Percentiles rank a stretch among this genome's conserved stretches.
Evolutionary conservation across 2,113 vertebrate species (phyloP).

Genomic region (Prietella phreatophila): DNA sequence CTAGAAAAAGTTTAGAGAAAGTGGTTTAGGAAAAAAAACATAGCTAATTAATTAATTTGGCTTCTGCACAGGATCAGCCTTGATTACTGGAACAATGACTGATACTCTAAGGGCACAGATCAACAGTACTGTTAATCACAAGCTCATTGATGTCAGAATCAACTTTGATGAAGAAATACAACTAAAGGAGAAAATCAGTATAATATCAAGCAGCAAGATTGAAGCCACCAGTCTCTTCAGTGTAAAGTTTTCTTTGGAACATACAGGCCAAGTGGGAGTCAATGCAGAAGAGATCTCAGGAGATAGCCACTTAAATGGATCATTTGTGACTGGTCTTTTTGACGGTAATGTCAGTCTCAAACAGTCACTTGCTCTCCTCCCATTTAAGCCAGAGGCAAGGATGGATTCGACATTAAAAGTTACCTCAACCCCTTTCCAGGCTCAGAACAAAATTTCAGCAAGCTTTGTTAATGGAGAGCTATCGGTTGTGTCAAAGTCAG

Average conservation of each 20-base stretch:
- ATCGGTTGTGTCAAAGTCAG: slow-evolving; percentile 76
- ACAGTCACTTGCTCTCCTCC: slow-evolving; percentile 65
- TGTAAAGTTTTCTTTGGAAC: slow-evolving; percentile 68
- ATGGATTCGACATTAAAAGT: slow-evolving; percentile 76
- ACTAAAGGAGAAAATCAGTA: slow-evolving; percentile 58
- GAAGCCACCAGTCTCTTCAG: slow-evolving; percentile 76
- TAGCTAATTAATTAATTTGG: slow-evolving; percentile 27
- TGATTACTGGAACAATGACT: slow-evolving; percentile 63
- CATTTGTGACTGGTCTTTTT: slow-evolving; percentile 70
- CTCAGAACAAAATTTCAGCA: slow-evolving; percentile 74
- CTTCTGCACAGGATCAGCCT: slow-evolving; percentile 75
- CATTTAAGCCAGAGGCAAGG: slow-evolving; percentile 65
- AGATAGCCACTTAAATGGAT: slow-evolving; percentile 69
- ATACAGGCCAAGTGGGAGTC: slow-evolving; percentile 63
- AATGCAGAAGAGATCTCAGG: slow-evolving; percentile 68
- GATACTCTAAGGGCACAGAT: slow-evolving; percentile 67
- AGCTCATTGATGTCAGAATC: slow-evolving; percentile 76
- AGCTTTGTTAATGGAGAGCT: slow-evolving; percentile 67
- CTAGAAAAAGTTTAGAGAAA: not conserved
- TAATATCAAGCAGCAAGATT: slow-evolving; percentile 73
- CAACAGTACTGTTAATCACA: slow-evolving; percentile 78
- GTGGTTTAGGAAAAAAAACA: not conserved
- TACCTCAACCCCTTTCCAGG: slow-evolving; percentile 77
- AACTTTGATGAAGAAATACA: slow-evolving; percentile 66
- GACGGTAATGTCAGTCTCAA: slow-evolving; percentile 68